phyloP scores from a whole-genome alignment of 2,888 invertebrate species.

The Drosophila algonquin region DNA sequence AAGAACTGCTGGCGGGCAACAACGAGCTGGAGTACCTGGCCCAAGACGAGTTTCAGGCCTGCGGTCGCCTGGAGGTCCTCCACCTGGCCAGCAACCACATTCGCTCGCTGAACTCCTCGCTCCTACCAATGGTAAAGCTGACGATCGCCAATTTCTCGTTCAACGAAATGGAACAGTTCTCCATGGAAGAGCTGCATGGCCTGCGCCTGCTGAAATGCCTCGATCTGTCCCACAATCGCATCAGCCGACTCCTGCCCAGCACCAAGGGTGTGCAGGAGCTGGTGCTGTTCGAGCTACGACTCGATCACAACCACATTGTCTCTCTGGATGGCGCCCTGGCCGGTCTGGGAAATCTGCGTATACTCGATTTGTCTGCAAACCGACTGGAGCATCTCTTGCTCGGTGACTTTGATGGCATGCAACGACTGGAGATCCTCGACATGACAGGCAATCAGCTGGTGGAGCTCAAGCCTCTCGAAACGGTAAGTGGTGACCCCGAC shows the following conservation, averaged over 20 bases:
- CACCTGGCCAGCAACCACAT: constrained; percentile 90
- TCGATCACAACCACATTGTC: constrained; percentile 90
- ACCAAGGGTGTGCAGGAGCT: constrained; percentile 91
- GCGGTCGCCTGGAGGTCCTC: constrained; percentile 88
- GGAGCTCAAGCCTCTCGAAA: constrained; percentile 92
- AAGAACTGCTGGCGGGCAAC: constrained; percentile 88
- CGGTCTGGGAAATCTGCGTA: constrained; percentile 89
- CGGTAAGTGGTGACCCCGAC: constrained; percentile 85
- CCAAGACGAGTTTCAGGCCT: constrained; percentile 90
- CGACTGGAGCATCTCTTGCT: constrained; percentile 89
- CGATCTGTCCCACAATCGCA: constrained; percentile 91
- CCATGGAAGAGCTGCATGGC: constrained; percentile 91
- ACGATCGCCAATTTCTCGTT: constrained; percentile 90
- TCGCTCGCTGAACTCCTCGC: constrained; percentile 89
- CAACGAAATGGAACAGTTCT: constrained; percentile 91
- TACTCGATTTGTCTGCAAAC: constrained; percentile 91
- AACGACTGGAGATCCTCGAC: constrained; percentile 89
- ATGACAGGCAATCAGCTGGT: constrained; percentile 91
- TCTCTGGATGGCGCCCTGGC: constrained; percentile 90
- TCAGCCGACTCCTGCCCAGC: constrained; percentile 88
- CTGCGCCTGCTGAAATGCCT: constrained; percentile 88
- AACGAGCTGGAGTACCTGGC: constrained; percentile 91
- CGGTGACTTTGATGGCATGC: constrained; percentile 91
- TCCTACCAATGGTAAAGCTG: constrained; percentile 88
- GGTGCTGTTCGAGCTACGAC: constrained; percentile 88